Evolutionary conservation across 2,888 invertebrate species (phyloP).

Genomic region (Latrodectus elegans): DNA sequence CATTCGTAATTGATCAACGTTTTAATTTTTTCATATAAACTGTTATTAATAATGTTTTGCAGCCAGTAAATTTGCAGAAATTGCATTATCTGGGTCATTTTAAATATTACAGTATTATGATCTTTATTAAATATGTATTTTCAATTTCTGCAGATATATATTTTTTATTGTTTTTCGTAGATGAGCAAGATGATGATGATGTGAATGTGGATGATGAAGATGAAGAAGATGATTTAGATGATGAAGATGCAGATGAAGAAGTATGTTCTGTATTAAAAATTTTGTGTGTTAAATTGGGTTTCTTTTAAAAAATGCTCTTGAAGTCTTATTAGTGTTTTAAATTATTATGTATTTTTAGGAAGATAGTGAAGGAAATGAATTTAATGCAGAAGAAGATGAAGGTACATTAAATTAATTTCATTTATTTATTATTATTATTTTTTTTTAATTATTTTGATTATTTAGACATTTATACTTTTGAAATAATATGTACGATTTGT

Average conservation of each 20-base stretch:
- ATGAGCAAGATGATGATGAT: conserved; percentile 59
- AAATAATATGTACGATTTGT: too few species aligned
- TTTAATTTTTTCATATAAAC: too few species aligned
- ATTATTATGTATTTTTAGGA: conserved; percentile 44
- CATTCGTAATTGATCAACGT: too few species aligned
- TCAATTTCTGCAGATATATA: neutral
- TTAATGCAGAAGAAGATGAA: conserved; percentile 56
- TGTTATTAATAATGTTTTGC: too few species aligned
- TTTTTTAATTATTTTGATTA: too few species aligned
- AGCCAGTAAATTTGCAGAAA: too few species aligned
- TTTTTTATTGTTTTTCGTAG: conserved; percentile 26
- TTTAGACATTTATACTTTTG: too few species aligned
- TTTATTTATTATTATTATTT: too few species aligned
- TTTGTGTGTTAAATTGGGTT: neutral
- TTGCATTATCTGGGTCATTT: neutral
- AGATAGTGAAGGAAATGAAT: conserved; percentile 64
- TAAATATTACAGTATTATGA: neutral
- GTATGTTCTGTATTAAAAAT: conserved; percentile 1
- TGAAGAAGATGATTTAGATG: conserved; percentile 65
- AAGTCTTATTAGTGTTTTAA: neutral
- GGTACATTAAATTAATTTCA: neutral
- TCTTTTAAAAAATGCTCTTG: neutral
- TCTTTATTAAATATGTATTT: neutral
- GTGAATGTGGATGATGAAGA: conserved; percentile 57
- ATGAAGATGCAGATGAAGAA: conserved; percentile 65